Evolutionary conservation across 2,888 invertebrate species (phyloP).

Genomic region (Agonopterix heracliana): DNA sequence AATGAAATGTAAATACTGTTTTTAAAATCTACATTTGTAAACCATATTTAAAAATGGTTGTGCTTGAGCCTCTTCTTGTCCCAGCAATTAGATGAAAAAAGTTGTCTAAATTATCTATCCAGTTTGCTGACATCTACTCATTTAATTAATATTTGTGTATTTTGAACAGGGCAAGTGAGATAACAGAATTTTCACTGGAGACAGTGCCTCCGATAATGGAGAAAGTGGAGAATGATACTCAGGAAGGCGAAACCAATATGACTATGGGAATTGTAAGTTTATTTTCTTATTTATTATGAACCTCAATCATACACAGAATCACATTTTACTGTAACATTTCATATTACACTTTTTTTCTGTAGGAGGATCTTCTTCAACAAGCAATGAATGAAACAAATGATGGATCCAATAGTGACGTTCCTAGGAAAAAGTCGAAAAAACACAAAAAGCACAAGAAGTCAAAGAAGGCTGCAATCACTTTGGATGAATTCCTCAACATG

Average conservation of each 20-base stretch:
- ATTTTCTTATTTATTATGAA: not conserved
- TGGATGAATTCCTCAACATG: constrained; percentile 69
- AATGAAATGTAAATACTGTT: constrained; percentile 67
- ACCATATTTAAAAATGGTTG: not conserved
- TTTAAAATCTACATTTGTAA: not conserved
- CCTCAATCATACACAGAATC: not conserved
- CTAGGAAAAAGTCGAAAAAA: constrained; percentile 50
- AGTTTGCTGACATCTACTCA: not conserved
- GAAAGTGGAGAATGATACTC: constrained; percentile 41
- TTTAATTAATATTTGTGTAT: not conserved
- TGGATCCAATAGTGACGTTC: constrained; percentile 11
- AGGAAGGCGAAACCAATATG: constrained; percentile 25
- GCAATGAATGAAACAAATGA: constrained; percentile 46
- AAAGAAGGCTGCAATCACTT: constrained; percentile 61
- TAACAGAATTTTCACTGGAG: constrained; percentile 59
- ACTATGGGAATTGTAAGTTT: constrained; percentile 47
- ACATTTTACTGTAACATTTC: too few relatives aligned
- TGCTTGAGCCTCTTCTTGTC: too few relatives aligned
- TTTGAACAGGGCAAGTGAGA: constrained; percentile 35
- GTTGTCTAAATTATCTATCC: too few relatives aligned
- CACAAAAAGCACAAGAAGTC: constrained; percentile 67
- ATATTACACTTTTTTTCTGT: too few relatives aligned
- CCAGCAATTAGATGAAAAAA: too few relatives aligned
- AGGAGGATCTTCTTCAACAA: constrained; percentile 59
- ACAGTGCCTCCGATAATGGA: constrained; percentile 62